Conservation (phyloP, 1,140 invertebrate species). For the Arion vulgaris region DNA sequence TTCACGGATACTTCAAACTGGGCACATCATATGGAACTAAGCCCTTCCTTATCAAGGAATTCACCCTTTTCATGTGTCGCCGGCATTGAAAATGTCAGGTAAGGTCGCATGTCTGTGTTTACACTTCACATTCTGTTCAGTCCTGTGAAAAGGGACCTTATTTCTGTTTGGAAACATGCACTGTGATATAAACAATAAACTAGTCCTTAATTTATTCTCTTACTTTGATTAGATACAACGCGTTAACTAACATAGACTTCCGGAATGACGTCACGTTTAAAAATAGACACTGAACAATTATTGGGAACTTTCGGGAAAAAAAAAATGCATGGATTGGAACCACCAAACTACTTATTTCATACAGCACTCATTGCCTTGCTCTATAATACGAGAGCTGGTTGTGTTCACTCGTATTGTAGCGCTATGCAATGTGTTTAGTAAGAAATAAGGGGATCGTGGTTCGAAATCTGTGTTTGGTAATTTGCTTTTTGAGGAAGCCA, state of each 20-base stretch:
- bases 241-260: neutral
- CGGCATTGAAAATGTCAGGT: neutral
- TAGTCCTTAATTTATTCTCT: too few relatives aligned
- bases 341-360: too few relatives aligned
- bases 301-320: too few relatives aligned
- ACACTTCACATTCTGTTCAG: neutral
- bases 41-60: neutral
- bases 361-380: too few relatives aligned
- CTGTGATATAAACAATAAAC: too few relatives aligned
- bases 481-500: too few relatives aligned
- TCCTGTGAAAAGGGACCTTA: neutral
- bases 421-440: too few relatives aligned
- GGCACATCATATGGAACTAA: neutral
- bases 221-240: neutral
- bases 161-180: neutral
- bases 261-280: neutral
- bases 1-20: neutral
- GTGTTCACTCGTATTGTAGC: too few relatives aligned
- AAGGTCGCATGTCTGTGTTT: slow-evolving; percentile 9
- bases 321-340: too few relatives aligned
- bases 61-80: neutral
- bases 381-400: too few relatives aligned
- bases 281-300: neutral
- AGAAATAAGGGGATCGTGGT: too few relatives aligned
- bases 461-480: too few relatives aligned